phyloP scores from a whole-genome alignment of 2,888 invertebrate species.

The Phorcus lineatus region DNA sequence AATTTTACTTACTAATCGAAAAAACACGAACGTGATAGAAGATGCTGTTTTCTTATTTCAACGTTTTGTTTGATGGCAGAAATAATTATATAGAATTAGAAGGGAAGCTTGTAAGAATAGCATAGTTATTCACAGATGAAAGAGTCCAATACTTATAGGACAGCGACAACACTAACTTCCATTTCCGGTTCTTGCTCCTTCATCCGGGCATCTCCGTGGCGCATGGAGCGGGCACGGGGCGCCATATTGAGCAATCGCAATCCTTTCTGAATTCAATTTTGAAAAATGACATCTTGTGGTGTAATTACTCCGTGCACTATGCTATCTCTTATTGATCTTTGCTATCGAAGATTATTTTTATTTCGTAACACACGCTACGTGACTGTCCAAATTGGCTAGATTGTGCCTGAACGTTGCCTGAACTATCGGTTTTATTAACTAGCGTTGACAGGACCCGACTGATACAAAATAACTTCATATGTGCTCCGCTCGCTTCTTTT shows the following conservation, averaged over 20 bases:
- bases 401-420: neutral
- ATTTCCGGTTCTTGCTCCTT: constrained; percentile 2
- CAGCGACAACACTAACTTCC: neutral
- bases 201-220: neutral
- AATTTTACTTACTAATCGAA: no score
- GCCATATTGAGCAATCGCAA: neutral
- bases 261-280: constrained; percentile 38
- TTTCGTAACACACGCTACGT: constrained; percentile 24
- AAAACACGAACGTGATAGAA: no score
- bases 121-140: no score
- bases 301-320: constrained; percentile 29
- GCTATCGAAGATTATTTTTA: constrained; percentile 27
- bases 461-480: constrained; percentile 24
- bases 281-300: constrained; percentile 42
- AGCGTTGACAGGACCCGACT: neutral
- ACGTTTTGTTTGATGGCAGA: no score
- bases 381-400: constrained; percentile 5
- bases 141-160: no score
- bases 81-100: no score
- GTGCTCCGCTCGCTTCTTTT: neutral
- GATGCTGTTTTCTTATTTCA: no score
- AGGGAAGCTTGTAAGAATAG: no score
- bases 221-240: neutral
- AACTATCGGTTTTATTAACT: constrained; percentile 13
- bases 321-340: constrained; percentile 10